Conservation (phyloP, 2,797 vertebrate species). For the Lemur catta region DNA sequence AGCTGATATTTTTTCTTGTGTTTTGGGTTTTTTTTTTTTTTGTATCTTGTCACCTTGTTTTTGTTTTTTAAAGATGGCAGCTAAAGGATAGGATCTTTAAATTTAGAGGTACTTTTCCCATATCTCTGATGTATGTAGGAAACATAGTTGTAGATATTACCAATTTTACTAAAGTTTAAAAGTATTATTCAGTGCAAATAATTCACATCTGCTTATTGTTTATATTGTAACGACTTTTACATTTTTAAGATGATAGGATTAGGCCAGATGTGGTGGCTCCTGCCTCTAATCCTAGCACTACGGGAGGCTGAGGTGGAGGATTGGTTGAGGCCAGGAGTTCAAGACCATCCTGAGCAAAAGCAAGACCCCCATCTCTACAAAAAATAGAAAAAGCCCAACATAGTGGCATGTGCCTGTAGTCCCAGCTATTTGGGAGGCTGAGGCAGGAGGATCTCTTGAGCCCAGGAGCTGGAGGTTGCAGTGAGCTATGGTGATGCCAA, state of each 20-base stretch:
- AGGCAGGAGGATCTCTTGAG: no score
- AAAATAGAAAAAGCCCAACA: no score
- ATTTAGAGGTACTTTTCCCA: slow-evolving; percentile 54
- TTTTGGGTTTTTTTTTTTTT: neutral
- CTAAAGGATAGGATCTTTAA: slow-evolving; percentile 64
- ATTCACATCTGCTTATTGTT: slow-evolving; percentile 34
- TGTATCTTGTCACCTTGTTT: slow-evolving; percentile 47
- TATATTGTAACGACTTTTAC: neutral
- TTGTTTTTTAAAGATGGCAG: slow-evolving; percentile 63
- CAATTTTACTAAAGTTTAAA: slow-evolving; percentile 57
- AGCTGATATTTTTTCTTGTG: neutral
- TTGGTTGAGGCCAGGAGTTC: no score
- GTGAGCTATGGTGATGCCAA: no score
- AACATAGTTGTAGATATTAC: slow-evolving; percentile 33
- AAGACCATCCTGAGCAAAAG: no score
- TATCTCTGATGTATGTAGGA: slow-evolving; percentile 45
- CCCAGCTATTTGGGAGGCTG: no score
- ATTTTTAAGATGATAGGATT: neutral
- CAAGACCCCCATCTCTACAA: no score
- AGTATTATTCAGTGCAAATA: slow-evolving; percentile 38
- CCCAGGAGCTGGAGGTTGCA: no score
- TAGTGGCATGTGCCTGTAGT: no score
- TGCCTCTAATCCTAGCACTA: no score
- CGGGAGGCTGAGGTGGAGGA: no score
- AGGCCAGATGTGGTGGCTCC: no score